These are phyloP conservation scores for Hyles lineata DNA, from an alignment of 2,888 invertebrate genomes.

Conservation along the genomic window DNA sequence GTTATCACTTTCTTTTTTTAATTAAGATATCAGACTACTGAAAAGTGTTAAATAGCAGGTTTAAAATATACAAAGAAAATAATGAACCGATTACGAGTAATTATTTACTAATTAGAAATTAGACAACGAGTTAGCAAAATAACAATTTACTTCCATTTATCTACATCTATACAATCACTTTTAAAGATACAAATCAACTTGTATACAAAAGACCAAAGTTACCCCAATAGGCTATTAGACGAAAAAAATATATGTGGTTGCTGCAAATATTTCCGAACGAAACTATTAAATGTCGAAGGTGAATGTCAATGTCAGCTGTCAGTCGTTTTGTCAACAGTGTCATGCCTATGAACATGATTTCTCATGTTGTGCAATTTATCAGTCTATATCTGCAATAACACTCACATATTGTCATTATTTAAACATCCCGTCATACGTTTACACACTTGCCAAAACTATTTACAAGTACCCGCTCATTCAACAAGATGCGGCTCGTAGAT, in stretches of 20 bases:
- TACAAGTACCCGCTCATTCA: neutral
- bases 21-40: too few species aligned
- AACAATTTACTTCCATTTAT: too few species aligned
- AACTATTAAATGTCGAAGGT: slow-evolving; percentile 32
- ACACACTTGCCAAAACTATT: neutral
- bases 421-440: neutral
- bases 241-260: neutral
- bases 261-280: slow-evolving; percentile 40
- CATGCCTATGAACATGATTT: slow-evolving; percentile 44
- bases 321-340: slow-evolving; percentile 40
- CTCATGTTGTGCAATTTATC: slow-evolving; percentile 64
- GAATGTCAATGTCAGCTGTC: slow-evolving; percentile 41
- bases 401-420: neutral
- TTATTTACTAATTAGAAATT: too few species aligned
- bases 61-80: too few species aligned
- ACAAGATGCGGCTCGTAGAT: slow-evolving; percentile 85
- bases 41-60: neutral
- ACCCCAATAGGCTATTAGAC: too few species aligned
- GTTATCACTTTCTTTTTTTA: too few species aligned
- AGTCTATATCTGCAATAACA: slow-evolving; percentile 28
- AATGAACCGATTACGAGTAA: too few species aligned
- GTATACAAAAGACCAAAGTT: too few species aligned
- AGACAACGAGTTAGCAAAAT: too few species aligned
- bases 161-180: too few species aligned
- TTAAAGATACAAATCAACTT: too few species aligned